Evolutionary conservation across 2,113 vertebrate genomes (phyloP), one percentile per base, ranked within the genome.

Genomic region (Gnathonemus longibarbis): DNA sequence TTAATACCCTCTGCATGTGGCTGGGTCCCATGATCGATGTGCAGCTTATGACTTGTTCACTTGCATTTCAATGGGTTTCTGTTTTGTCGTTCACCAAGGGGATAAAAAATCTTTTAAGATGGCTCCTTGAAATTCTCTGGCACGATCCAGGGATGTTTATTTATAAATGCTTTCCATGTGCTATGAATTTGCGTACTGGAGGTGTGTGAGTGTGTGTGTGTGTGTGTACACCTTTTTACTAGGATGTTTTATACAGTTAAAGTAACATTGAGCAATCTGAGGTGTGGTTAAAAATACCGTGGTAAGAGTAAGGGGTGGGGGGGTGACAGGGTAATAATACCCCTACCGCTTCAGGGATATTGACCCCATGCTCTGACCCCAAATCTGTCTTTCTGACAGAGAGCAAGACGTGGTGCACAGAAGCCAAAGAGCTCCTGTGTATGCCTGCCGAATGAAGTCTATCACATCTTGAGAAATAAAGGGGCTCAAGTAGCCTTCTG

Each of bases 31-130:
- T 70, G 35, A 80, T 42, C 74, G 35, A 80, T 80, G 74, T 19
- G 15, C 35, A 39, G 74, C 35, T 31, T 70, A 80, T 80, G 74
- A 80, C 31, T 80, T 42, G 74, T 80, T 42, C 74, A 19, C 11
- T 80, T 80, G 74, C 31, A 80, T 80, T 80, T 80, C 31, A 80
- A 80, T 80, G 74, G 35, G 62, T 70, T 70, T 70, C n/a, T 70
- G 62, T 70, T 70, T 31, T 70, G 10, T 70, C 62, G n/a, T 70
- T 70, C 62, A 31, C 62, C 62, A 13, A 70, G 62, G 62, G 62
- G 62, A 27, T 27, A 70, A 70, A 66, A 31, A 31, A 70, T 70
- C 62, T 31, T 70, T 80, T 80, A 35, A 42, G 74, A 17, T 77
- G 70, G 11, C 15, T 80, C 74, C 74, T 80, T 80, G n/a, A 70